Base-by-base conservation (phyloP, 2,113 vertebrate genomes). In the Chelonoidis abingdonii region DNA sequence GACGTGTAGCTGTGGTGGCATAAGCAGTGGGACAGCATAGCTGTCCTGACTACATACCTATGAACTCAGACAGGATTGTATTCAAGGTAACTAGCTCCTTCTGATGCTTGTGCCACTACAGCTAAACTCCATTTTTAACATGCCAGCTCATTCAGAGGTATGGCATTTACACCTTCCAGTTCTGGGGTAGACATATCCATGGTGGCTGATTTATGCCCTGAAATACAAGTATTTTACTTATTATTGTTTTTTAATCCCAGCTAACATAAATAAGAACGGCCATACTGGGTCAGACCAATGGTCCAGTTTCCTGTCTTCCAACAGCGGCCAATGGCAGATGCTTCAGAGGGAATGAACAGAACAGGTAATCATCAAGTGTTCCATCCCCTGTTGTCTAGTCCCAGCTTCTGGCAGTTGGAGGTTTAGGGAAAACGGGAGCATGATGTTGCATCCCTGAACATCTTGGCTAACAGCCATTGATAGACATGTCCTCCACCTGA, bases 161-260 rank as follows among this genome's bases (percentile, higher is more conserved):
- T 38, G 35, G 9, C 35, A 72, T 38, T 72, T 72, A 72, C 65
- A 72, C 65, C n/a, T 72, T 72, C 19, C 65, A 38, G 65, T 17
- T 38, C 17, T 5, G 21, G 5, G 5, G 9, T n/a, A 72, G 35
- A 72, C 13, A 31, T 35, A 31, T 8, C 17, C 65, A n/a, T 4
- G 24, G 38, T 76, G 38, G 87, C 0, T 0, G 62, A 52, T 78
- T 83, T 80, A 56, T 52, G 24, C 52, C 94, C 53, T 5, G 1
- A 83, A 87, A 75, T 14, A 47, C 13, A 65, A 83, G 31, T 83
- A 47, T 31, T 93, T 86, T 56, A 88, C 80, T 81, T 10, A 44
- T 87, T n/a, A n/a, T 83, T 47, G 21, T 53, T 22, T 75, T 92
- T 94, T 44, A 52, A 0, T 0, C 13, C 27, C 6, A 10, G 17